These are phyloP conservation scores for Micrasema longulum DNA, from an alignment of 1,140 invertebrate species.

Conservation along the genomic window DNA sequence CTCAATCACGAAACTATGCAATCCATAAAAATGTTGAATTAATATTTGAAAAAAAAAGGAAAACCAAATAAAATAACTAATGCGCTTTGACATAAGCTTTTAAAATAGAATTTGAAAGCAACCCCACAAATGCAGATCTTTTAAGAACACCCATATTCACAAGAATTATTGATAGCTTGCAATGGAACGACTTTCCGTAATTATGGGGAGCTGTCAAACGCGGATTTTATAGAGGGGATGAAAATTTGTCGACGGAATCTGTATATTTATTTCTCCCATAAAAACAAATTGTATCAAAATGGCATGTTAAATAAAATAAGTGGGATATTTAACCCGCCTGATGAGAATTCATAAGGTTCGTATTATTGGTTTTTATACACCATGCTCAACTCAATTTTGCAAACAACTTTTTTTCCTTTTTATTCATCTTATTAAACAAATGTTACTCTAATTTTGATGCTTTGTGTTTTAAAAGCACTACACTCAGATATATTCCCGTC, in stretches of 20 bases:
- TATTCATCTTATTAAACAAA: no score
- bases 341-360: conserved; percentile 32
- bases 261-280: conserved; percentile 19
- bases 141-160: conserved; percentile 14
- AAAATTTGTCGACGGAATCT: conserved; percentile 10
- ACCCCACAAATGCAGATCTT: conserved; percentile 40
- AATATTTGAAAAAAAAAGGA: no score
- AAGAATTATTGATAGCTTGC: conserved; percentile 27
- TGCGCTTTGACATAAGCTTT: conserved; percentile 10
- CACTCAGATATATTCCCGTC: no score
- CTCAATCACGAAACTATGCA: no score
- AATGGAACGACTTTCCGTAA: conserved; percentile 33
- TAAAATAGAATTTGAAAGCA: conserved; percentile 6
- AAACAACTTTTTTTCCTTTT: not conserved
- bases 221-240: conserved; percentile 27
- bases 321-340: conserved; percentile 34
- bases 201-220: conserved; percentile 46
- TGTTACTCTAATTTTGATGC: no score
- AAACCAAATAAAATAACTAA: not conserved
- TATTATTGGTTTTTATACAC: conserved; percentile 21
- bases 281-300: conserved; percentile 5
- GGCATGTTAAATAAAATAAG: conserved; percentile 28
- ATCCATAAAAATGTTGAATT: no score
- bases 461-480: no score
- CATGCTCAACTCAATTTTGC: conserved; percentile 9